Percentiles rank a stretch among this genome's conserved stretches.
phyloP scores from a whole-genome alignment of 2,113 vertebrate genomes.

The Caracal caracal region DNA sequence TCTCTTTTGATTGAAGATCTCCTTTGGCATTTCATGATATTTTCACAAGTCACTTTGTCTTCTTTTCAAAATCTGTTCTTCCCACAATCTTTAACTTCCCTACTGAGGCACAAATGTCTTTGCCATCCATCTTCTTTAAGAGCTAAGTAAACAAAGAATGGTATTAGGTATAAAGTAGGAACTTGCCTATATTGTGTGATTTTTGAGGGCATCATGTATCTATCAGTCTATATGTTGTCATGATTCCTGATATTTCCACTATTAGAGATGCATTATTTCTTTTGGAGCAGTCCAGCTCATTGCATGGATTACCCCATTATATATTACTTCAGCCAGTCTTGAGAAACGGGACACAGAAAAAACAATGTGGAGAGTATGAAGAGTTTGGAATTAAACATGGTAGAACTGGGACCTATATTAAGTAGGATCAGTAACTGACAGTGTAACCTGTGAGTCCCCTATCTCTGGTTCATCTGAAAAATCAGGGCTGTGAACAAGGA shows the following conservation, averaged over 20 bases:
- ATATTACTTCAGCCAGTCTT: not conserved
- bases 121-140: not conserved
- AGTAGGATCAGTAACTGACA: not conserved
- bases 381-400: not conserved
- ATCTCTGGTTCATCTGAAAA: not conserved
- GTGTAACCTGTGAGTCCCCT: not conserved
- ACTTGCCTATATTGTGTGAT: not conserved
- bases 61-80: not conserved
- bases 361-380: not conserved
- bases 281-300: not conserved
- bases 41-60: slow-evolving; percentile 2
- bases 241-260: not conserved
- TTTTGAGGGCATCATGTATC: not conserved
- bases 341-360: not conserved
- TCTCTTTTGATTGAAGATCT: not conserved
- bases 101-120: not conserved
- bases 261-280: not conserved
- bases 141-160: not conserved
- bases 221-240: not conserved
- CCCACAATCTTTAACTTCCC: not conserved
- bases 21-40: not conserved
- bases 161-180: not conserved
- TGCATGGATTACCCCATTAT: not conserved
- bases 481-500: not conserved
- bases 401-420: not conserved